A percentile compares a stretch with the other conserved stretches of the same genome.
Conservation (phyloP, 2,888 invertebrate species). For the Baccha elongata region DNA sequence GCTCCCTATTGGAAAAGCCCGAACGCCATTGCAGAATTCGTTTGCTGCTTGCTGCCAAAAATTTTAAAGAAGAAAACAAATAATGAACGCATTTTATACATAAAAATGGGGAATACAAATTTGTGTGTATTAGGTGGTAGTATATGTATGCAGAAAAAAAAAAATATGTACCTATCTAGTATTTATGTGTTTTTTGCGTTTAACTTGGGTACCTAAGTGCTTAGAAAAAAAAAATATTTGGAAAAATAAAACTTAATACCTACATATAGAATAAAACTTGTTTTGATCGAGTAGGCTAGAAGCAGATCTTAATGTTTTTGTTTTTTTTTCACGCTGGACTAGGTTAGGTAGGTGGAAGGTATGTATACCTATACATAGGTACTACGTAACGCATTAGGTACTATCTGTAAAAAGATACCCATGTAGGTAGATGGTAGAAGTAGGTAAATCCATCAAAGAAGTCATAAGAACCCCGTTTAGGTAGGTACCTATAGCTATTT, state of each 20-base stretch:
- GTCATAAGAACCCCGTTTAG: too few species aligned
- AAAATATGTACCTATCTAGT: too few species aligned
- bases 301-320: conserved; percentile 44
- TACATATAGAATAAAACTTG: conserved; percentile 59
- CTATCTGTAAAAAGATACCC: too few species aligned
- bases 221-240: conserved; percentile 43
- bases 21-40: conserved; percentile 78
- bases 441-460: too few species aligned
- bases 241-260: conserved; percentile 11
- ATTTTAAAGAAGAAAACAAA: conserved; percentile 37
- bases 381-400: too few species aligned
- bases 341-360: too few species aligned
- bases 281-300: conserved; percentile 42
- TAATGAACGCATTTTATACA: conserved; percentile 63
- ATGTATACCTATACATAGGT: too few species aligned
- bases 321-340: too few species aligned
- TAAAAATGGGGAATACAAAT: conserved; percentile 41
- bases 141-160: not conserved
- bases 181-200: conserved; percentile 28
- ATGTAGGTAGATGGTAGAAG: too few species aligned
- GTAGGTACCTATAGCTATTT: too few species aligned
- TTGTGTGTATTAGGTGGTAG: conserved; percentile 20
- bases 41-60: conserved; percentile 73
- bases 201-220: conserved; percentile 49
- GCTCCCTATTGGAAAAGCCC: conserved; percentile 76